Base-by-base conservation (phyloP, 2,888 invertebrate species). In the Thyatira batis region DNA sequence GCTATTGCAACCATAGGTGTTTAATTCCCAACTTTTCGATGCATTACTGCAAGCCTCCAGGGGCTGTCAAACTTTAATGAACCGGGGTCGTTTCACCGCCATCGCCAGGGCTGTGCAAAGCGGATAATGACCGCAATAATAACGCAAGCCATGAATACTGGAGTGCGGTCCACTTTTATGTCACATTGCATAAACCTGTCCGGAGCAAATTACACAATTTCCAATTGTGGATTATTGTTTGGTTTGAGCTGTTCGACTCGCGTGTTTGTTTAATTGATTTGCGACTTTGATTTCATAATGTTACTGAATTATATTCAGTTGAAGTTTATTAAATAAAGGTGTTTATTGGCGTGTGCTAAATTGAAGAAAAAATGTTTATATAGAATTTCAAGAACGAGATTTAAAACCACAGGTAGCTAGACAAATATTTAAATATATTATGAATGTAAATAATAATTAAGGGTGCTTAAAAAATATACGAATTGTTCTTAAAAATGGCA, bases 51-150 rank as follows among this genome's bases (percentile, higher is more conserved):
- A 11, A 39, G 39, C 43, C 43, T 50, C 39, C 50, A 50, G 21
- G 1, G 50, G 30, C n/a, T 13, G 50, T 50, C 50, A 39, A 50
- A 50, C 50, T 50, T 39, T 50, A 50, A 50, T 30, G 50, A 50
- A 25, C 39, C 25, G 23, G 49, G 20, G 39, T 13, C 43, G 10
- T 50, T 50, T 39, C 20, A 17, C 20, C 11, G 17, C 39, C n/a
- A 52, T 28, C 51, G 39, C 45, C 25, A 20, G 45, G n/a, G 33
- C 43, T 45, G 20, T 50, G 43, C 46, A 27, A 43, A 49, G 52
- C 27, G 58, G 51, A 48, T 56, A 56, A 54, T 57, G 51, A 50
- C 48, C 21, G 49, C 54, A 56, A 54, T 45, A 33, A 52, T 23
- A 30, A 28, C 20, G 25, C 45, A 11, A 23, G 48, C 49, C 43